phyloP scores from a whole-genome alignment of 1,140 invertebrate genomes.

The Philopotamus ludificatus region DNA sequence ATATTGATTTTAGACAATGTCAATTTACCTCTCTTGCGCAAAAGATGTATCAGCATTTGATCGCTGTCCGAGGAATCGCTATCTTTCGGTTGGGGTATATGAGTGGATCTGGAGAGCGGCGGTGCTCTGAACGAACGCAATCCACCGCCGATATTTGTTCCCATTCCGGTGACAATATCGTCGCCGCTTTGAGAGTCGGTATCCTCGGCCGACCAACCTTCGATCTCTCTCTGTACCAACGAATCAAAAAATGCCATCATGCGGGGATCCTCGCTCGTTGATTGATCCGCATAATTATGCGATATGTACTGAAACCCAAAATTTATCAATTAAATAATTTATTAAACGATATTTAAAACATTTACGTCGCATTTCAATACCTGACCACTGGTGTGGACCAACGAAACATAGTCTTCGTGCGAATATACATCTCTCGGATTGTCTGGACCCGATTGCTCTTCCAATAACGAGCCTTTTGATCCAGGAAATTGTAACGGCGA shows the following conservation, averaged over 20 bases:
- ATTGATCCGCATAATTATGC: slow-evolving; percentile 79
- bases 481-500: slow-evolving; percentile 68
- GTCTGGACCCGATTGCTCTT: slow-evolving; percentile 61
- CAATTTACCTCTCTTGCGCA: slow-evolving; percentile 47
- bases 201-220: slow-evolving; percentile 64
- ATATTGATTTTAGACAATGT: not conserved
- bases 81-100: slow-evolving; percentile 16
- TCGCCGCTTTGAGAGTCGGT: slow-evolving; percentile 53
- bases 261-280: slow-evolving; percentile 83
- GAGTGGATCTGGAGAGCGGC: not conserved
- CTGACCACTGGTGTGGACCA: slow-evolving; percentile 75
- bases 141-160: not conserved
- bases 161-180: not conserved
- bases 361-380: slow-evolving; percentile 45
- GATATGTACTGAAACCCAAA: slow-evolving; percentile 63
- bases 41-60: slow-evolving; percentile 46
- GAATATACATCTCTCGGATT: slow-evolving; percentile 76
- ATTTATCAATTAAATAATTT: not conserved
- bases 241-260: slow-evolving; percentile 98
- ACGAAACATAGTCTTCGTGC: slow-evolving; percentile 82
- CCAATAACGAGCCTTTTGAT: slow-evolving; percentile 58
- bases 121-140: not conserved
- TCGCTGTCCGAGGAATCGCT: slow-evolving; percentile 50
- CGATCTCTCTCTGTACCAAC: slow-evolving; percentile 84
- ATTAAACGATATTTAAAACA: not conserved